Conservation (phyloP, 2,797 vertebrate genomes). For the Pampus argenteus region DNA sequence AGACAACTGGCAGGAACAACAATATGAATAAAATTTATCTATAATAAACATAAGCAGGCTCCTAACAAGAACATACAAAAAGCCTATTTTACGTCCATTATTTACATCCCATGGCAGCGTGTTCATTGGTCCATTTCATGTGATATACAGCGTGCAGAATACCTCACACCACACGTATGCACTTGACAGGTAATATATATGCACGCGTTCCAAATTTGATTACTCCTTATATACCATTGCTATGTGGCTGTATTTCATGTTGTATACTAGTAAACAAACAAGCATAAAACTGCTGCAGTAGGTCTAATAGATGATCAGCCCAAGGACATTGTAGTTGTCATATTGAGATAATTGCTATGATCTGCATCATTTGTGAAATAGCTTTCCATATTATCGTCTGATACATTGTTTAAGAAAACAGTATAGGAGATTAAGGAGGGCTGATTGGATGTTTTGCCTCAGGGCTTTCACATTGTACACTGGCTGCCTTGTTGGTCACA, state of each 20-base stretch:
- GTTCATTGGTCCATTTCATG: conserved; percentile 19
- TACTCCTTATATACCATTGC: not conserved
- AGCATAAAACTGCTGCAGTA: conserved; percentile 12
- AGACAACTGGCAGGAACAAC: not conserved
- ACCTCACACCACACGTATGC: conserved; percentile 2
- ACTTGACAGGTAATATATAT: conserved; percentile 15
- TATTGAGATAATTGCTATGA: conserved; percentile 20
- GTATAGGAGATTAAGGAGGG: not conserved
- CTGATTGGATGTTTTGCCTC: conserved; percentile 39
- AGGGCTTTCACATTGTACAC: conserved; percentile 39
- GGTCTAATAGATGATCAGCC: conserved; percentile 13
- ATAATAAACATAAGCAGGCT: not conserved
- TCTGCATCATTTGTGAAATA: conserved; percentile 18
- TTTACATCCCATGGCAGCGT: conserved; percentile 9
- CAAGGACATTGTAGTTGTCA: conserved; percentile 10
- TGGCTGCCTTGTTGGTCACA: not conserved
- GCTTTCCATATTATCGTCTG: not conserved
- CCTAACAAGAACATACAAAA: not conserved
- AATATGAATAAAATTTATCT: not conserved
- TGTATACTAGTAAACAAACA: conserved; percentile 2
- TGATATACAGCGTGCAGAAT: conserved; percentile 6
- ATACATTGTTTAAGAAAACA: conserved; percentile 16
- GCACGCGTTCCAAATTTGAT: not conserved
- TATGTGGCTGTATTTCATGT: conserved; percentile 10
- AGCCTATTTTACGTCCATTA: not conserved